Evolutionary conservation across 1,140 invertebrate species (phyloP), one percentile per base, ranked within the genome.

Genomic region (Zelostemma sp.): DNA sequence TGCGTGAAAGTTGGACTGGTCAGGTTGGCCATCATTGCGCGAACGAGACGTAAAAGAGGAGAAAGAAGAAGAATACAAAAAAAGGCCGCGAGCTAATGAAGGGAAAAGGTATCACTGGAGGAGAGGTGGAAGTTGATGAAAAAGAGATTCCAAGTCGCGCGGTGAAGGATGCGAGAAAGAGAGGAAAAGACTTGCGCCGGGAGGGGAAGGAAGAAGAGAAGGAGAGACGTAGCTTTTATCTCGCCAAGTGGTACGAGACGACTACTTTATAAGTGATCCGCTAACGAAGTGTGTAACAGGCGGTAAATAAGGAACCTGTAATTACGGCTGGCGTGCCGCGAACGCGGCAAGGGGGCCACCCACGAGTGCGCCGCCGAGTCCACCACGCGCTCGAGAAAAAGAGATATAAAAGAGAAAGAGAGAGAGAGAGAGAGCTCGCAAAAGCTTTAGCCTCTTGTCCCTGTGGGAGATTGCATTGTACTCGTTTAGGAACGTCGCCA

Each of bases 281-380:
- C 76, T 85, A 84, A 85, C 83, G 80, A 84, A 85, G 81, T 83
- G 82, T 84, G 81, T 84, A 83, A 84, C 80, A 83, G 79, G 78
- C 80, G 79, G 77, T 83, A 85, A 85, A 83, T 83, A 83, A 83
- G 79, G 80, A 85, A 84, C 81, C 81, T 81, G 80, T 83, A 85
- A 84, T 85, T 85, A 85, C 69, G 80, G 72, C 50, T 72, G 74
- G 77, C 74, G 75, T 78, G 76, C 76, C 72, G 77, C 76, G 72
- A 53, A 75, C 72, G 66, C 66, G 67, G 31, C 56, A 35, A 67
- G 53, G 55, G 38, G 71, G 72, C 79, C 82, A 82, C 81, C 81
- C 77, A 81, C 80, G 76, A 77, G 72, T 74, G 43, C 51, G 64
- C 47, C 68, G 57, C 57, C 62, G 49, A 55, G 67, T 68, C 66